Percentiles rank a stretch among this genome's conserved stretches.
These are phyloP conservation scores for Caenorhabditis brenneri DNA, from an alignment of 1,140 invertebrate species.

Conservation along the genomic window DNA sequence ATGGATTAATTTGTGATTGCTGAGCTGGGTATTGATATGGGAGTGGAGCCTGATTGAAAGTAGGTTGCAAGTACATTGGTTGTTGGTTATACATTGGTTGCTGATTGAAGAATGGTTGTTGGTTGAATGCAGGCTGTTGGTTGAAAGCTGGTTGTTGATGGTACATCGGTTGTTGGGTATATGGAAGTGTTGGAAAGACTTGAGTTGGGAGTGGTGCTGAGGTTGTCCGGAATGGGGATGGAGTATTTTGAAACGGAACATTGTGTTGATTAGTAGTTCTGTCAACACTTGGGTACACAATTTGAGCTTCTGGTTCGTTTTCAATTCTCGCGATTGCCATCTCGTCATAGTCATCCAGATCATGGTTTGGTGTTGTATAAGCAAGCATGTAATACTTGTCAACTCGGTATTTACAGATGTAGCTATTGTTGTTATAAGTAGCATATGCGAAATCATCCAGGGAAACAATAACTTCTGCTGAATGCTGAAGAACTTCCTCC, in stretches of 20 bases:
- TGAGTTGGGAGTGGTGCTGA: conserved; percentile 5
- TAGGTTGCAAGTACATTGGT: not conserved
- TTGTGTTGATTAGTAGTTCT: not conserved
- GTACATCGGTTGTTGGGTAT: conserved; percentile 8
- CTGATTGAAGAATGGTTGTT: not conserved
- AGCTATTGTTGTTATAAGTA: conserved; percentile 16
- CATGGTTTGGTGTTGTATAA: not conserved
- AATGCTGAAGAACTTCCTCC: conserved; percentile 1
- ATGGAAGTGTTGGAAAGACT: not conserved
- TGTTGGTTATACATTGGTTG: conserved; percentile 1
- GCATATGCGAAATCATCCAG: conserved; percentile 18
- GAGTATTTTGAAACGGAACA: conserved; percentile 2
- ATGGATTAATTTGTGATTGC: not conserved
- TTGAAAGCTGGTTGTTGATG: not conserved
- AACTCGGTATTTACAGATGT: conserved; percentile 11
- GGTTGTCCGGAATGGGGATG: not conserved
- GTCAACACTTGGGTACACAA: not conserved
- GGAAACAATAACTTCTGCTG: conserved; percentile 8
- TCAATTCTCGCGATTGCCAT: not conserved
- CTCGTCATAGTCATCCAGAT: conserved; percentile 24
- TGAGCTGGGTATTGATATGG: not conserved
- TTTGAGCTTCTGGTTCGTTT: not conserved
- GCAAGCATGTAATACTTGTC: not conserved
- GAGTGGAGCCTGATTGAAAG: not conserved
- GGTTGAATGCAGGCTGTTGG: not conserved